Percentiles rank a stretch among this genome's conserved stretches.
phyloP scores from a whole-genome alignment of 2,113 vertebrate species.

The Axis porcinus region DNA sequence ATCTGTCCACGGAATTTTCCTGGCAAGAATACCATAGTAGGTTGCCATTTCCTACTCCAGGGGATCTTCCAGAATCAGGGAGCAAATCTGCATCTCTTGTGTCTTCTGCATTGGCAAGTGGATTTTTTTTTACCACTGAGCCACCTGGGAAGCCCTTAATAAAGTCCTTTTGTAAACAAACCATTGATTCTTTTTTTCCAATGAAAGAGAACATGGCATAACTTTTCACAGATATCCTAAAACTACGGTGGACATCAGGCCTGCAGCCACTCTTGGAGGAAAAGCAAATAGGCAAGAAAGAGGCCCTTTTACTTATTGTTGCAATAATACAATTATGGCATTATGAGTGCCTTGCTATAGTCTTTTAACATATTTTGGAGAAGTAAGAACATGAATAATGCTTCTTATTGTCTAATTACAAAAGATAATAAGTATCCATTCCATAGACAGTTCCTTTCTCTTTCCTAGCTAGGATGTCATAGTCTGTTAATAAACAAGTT shows the following conservation, averaged over 20 bases:
- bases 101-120: background rate
- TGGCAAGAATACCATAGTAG: background rate
- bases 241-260: no score
- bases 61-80: background rate
- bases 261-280: background rate
- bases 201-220: background rate
- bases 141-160: background rate
- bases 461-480: background rate
- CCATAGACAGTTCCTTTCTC: background rate
- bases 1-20: background rate
- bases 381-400: background rate
- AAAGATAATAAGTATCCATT: background rate
- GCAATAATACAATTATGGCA: background rate
- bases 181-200: background rate
- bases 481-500: background rate
- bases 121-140: background rate
- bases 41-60: background rate
- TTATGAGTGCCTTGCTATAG: background rate
- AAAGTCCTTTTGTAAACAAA: background rate
- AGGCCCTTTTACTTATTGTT: background rate
- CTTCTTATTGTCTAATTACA: background rate
- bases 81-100: background rate
- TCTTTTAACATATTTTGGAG: background rate
- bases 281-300: background rate
- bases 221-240: background rate